Evolutionary conservation across 2,797 vertebrate genomes (phyloP).

Genomic region (Gadopsis bispinosus): DNA sequence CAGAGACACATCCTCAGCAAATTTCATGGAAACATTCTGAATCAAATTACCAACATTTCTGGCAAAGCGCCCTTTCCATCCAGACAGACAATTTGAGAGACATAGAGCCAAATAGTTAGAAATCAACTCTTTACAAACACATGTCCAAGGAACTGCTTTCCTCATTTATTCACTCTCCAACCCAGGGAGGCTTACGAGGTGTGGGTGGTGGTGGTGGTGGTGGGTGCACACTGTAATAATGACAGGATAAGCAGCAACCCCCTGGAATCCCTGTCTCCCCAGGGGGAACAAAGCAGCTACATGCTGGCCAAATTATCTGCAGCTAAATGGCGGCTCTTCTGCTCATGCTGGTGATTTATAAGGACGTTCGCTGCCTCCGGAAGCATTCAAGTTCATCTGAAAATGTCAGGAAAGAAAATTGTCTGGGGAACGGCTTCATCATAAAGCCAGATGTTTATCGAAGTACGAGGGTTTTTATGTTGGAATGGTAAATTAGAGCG

Average conservation of each 20-base stretch:
- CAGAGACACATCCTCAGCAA: slow-evolving; percentile 11
- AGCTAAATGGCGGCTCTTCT: slow-evolving; percentile 59
- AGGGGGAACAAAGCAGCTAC: slow-evolving; percentile 52
- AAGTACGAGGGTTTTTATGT: slow-evolving; percentile 34
- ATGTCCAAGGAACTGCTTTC: slow-evolving; percentile 49
- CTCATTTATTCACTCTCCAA: slow-evolving; percentile 61
- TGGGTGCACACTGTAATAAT: slow-evolving; percentile 56
- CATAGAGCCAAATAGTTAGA: slow-evolving; percentile 41
- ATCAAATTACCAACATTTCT: slow-evolving; percentile 30
- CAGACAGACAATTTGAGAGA: slow-evolving; percentile 37
- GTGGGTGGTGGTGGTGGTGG: slow-evolving; percentile 12
- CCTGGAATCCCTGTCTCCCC: slow-evolving; percentile 53
- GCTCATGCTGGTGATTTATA: slow-evolving; percentile 61
- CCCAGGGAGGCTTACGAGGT: slow-evolving; percentile 30
- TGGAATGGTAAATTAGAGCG: slow-evolving; percentile 47
- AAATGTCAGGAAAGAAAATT: slow-evolving; percentile 57
- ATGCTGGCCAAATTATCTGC: slow-evolving; percentile 58
- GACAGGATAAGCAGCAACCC: slow-evolving; percentile 67
- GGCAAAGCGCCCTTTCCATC: slow-evolving; percentile 21
- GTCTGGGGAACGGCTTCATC: slow-evolving; percentile 55
- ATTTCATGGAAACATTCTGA: slow-evolving; percentile 29
- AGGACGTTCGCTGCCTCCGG: slow-evolving; percentile 23
- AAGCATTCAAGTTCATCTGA: slow-evolving; percentile 57
- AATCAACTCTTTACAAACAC: slow-evolving; percentile 48
- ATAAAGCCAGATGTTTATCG: slow-evolving; percentile 64